Conservation (phyloP, 2,797 vertebrate genomes). For the Bradypus variegatus region DNA sequence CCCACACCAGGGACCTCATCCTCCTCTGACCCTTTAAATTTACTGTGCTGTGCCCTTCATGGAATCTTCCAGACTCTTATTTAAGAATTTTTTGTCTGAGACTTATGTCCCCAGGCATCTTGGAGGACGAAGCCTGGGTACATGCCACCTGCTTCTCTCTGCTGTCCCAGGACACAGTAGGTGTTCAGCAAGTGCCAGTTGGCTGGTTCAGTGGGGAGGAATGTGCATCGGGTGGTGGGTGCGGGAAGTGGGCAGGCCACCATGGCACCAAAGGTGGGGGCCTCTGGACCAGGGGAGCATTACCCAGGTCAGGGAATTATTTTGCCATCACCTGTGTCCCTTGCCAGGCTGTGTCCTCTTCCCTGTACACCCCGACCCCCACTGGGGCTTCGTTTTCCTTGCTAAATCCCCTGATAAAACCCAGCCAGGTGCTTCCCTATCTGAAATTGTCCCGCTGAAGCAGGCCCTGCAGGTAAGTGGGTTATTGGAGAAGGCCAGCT, state of each 20-base stretch:
- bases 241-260: no score
- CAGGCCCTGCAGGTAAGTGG: slow-evolving; percentile 58
- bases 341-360: slow-evolving; percentile 33
- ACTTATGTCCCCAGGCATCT: not conserved
- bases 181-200: not conserved
- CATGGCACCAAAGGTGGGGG: not conserved
- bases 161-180: not conserved
- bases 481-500: slow-evolving; percentile 69
- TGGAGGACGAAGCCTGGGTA: not conserved
- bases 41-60: not conserved
- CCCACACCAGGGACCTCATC: not conserved
- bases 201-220: not conserved
- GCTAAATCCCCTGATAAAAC: slow-evolving; percentile 56
- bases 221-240: not conserved
- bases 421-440: slow-evolving; percentile 41
- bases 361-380: not conserved
- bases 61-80: not conserved
- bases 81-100: not conserved
- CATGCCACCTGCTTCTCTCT: not conserved
- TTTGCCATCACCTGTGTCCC: not conserved
- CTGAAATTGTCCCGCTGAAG: slow-evolving; percentile 51
- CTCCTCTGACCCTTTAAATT: not conserved
- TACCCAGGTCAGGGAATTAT: slow-evolving; percentile 37
- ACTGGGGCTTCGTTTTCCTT: slow-evolving; percentile 11
- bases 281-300: not conserved